phyloP scores from a whole-genome alignment of 2,113 vertebrate genomes.

The Ceyx cyanopectus region DNA sequence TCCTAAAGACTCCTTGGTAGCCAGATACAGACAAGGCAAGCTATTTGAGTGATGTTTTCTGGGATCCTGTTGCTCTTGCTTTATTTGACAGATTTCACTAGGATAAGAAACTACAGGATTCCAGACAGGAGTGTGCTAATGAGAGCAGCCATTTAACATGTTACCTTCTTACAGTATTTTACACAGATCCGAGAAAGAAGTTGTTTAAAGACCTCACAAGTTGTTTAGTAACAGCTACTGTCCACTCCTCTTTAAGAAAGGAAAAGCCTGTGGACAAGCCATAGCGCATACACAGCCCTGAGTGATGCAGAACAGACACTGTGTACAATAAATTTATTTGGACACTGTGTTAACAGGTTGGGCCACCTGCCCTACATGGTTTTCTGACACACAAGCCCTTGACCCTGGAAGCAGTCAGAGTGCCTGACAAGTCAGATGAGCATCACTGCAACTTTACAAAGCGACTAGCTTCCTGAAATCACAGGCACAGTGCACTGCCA shows the following conservation, averaged over 20 bases:
- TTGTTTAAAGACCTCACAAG: neutral
- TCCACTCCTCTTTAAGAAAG: neutral
- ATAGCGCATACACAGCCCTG: neutral
- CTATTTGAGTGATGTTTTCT: neutral
- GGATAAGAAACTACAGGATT: neutral
- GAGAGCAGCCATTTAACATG: neutral
- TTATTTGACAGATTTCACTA: neutral
- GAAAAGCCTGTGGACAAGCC: neutral
- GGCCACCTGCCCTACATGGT: neutral
- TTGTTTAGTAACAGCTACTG: neutral
- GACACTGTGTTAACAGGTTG: neutral
- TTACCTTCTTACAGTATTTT: neutral
- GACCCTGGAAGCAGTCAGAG: neutral
- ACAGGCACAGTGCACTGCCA: neutral
- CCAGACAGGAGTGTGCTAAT: neutral
- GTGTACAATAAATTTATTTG: neutral
- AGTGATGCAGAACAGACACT: neutral
- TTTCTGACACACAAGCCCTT: neutral
- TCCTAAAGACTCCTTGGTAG: neutral
- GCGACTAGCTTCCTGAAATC: neutral
- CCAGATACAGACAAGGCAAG: neutral
- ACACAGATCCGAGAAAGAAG: neutral
- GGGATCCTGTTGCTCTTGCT: neutral
- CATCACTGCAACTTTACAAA: neutral
- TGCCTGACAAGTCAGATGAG: neutral